phyloP scores from a whole-genome alignment of 2,888 invertebrate genomes.

The Bombylius major region DNA sequence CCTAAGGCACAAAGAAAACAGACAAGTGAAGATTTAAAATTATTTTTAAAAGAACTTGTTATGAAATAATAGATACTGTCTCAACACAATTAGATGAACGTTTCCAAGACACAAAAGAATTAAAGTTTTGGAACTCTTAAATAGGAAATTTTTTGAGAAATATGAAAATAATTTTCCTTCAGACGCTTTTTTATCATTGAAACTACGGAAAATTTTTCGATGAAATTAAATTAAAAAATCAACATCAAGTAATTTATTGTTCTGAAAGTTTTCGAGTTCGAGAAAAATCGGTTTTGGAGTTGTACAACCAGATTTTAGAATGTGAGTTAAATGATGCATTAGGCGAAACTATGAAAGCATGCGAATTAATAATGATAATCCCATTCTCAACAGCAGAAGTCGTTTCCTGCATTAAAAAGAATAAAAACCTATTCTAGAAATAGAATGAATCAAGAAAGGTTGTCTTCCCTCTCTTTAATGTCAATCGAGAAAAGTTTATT shows the following conservation, averaged over 20 bases:
- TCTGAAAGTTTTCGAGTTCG: not conserved
- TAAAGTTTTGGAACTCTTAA: too few species aligned
- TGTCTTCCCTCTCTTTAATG: not conserved
- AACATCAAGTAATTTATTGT: not conserved
- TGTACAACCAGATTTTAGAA: not conserved
- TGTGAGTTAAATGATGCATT: not conserved
- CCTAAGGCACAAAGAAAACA: too few species aligned
- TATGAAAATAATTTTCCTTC: not conserved
- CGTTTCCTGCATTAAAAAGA: not conserved
- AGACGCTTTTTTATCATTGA: not conserved
- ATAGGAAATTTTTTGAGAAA: too few species aligned
- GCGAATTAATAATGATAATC: not conserved
- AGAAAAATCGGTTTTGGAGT: not conserved
- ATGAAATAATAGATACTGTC: too few species aligned
- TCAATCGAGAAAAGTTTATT: too few species aligned
- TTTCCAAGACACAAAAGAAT: too few species aligned
- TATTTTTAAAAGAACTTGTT: too few species aligned
- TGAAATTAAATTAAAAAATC: not conserved
- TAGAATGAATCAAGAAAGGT: not conserved
- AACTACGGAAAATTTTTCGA: not conserved
- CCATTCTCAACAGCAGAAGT: not conserved
- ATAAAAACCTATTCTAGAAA: not conserved
- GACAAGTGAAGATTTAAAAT: too few species aligned
- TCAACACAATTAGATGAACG: too few species aligned
- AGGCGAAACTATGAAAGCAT: not conserved